Evolutionary conservation across 2,113 vertebrate genomes (phyloP).

Genomic region (Corythaeola cristata): DNA sequence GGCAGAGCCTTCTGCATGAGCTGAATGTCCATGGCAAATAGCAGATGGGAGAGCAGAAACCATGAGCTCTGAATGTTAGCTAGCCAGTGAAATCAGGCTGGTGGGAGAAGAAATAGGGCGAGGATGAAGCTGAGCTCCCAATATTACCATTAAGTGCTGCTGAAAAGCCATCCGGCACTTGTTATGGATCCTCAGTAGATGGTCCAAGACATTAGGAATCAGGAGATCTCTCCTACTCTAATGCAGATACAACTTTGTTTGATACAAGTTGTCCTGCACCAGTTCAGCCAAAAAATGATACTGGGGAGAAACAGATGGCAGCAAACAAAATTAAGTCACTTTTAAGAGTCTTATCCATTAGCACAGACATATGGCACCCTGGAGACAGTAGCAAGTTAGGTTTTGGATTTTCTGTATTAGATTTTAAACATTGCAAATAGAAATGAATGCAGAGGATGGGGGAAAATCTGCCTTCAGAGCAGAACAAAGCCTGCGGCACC

Average conservation of each 20-base stretch:
- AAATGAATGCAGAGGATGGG: neutral
- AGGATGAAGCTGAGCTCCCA: neutral
- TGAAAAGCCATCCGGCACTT: neutral
- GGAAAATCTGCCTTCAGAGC: neutral
- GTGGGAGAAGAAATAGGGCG: neutral
- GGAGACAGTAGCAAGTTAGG: neutral
- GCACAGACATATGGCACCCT: neutral
- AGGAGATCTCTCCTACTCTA: neutral
- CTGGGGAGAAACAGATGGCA: neutral
- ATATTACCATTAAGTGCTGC: rapidly evolving
- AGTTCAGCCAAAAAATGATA: neutral
- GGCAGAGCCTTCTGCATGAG: neutral
- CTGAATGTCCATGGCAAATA: neutral
- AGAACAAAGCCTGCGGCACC: neutral
- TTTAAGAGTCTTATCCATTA: neutral
- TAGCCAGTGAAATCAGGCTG: neutral
- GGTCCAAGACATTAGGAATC: neutral
- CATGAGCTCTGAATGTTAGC: neutral
- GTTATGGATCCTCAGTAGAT: neutral
- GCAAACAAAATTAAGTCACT: conserved; percentile 29
- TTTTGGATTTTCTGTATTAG: neutral
- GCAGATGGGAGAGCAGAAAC: neutral
- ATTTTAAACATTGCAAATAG: neutral
- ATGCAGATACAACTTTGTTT: rapidly evolving
- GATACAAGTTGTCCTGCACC: neutral